These are phyloP conservation scores for Oscheius sp. DNA, from an alignment of 2,888 invertebrate genomes.

Conservation along the genomic window DNA sequence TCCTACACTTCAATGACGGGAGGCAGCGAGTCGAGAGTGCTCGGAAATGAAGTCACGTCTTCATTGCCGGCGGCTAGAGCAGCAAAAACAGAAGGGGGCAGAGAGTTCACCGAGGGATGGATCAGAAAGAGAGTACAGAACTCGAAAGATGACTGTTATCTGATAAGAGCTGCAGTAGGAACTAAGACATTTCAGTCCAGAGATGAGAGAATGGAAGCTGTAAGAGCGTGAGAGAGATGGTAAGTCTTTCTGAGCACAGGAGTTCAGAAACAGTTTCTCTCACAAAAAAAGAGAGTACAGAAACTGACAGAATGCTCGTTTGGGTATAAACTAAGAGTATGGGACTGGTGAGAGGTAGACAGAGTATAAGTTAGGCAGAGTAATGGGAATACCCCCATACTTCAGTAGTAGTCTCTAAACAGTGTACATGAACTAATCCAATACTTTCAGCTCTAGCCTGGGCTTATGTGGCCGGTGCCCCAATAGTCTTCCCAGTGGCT, in stretches of 20 bases:
- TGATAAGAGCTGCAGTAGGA: no score
- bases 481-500: slow-evolving; percentile 69
- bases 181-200: not conserved
- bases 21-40: slow-evolving; percentile 20
- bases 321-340: no score
- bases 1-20: slow-evolving; percentile 25
- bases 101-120: not conserved
- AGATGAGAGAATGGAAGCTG: not conserved
- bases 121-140: not conserved
- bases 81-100: slow-evolving; percentile 16
- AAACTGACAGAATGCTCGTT: no score
- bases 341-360: no score
- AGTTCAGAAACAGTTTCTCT: no score
- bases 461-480: slow-evolving; percentile 68
- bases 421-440: no score
- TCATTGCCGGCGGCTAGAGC: slow-evolving; percentile 28
- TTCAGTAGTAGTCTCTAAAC: no score
- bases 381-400: no score
- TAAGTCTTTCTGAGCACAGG: not conserved
- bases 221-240: not conserved
- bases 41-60: slow-evolving; percentile 34
- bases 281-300: no score
- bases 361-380: no score
- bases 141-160: not conserved
- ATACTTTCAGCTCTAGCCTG: slow-evolving; percentile 64